phyloP scores from a whole-genome alignment of 1,140 invertebrate species.

The Drosophila biarmipes region DNA sequence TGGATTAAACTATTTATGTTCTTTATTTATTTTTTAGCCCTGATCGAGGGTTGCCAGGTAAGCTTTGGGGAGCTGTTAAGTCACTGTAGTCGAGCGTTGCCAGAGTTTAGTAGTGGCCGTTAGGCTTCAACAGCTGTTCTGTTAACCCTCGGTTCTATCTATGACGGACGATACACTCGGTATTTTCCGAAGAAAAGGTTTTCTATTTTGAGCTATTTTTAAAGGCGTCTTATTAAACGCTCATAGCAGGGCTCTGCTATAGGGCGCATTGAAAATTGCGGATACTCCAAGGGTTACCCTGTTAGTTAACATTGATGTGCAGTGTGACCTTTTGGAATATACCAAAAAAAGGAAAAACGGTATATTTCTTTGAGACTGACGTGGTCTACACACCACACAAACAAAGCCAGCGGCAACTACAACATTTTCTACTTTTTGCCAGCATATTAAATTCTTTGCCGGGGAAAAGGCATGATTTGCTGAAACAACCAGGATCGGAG shows the following conservation, averaged over 20 bases:
- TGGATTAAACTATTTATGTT: conserved; percentile 38
- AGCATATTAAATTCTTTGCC: conserved; percentile 41
- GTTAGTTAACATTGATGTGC: no score
- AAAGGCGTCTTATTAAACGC: no score
- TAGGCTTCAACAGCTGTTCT: conserved; percentile 41
- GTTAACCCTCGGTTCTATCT: conserved; percentile 18
- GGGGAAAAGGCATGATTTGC: conserved; percentile 24
- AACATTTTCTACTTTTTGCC: conserved; percentile 54
- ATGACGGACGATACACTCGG: no score
- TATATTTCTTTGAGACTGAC: no score
- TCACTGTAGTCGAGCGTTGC: background rate
- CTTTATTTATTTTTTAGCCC: conserved; percentile 1
- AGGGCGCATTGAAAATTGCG: no score
- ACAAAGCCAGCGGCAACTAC: conserved; percentile 39
- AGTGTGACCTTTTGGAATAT: no score
- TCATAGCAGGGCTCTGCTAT: no score
- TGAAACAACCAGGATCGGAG: background rate
- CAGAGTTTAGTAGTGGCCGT: background rate
- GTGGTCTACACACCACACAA: conserved; percentile 58
- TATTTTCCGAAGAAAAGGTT: no score
- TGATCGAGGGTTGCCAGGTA: background rate
- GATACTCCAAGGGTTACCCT: no score
- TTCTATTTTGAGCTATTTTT: no score
- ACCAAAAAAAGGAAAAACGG: no score
- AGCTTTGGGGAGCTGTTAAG: background rate